phyloP scores from a whole-genome alignment of 2,888 invertebrate species.

The Clusia tigrina region DNA sequence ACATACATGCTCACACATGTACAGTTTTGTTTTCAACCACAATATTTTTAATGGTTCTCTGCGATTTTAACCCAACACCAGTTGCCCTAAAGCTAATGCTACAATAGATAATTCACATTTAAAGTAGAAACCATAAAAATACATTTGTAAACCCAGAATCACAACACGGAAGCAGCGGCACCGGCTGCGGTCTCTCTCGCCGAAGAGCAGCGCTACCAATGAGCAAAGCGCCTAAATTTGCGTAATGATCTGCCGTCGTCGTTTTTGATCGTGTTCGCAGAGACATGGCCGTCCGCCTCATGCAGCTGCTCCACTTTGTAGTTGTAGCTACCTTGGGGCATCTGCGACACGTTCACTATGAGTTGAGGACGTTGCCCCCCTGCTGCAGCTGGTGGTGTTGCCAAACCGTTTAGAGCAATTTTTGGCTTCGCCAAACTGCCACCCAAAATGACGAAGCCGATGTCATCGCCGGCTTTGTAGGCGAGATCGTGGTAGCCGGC shows the following conservation, averaged over 20 bases:
- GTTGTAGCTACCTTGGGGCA: background rate
- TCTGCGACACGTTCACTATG: conserved; percentile 8
- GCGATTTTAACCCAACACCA: too few species aligned
- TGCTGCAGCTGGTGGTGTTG: conserved; percentile 23
- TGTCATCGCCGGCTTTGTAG: conserved; percentile 76
- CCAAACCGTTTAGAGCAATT: conserved; percentile 1
- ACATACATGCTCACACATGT: too few species aligned
- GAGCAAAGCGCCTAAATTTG: conserved; percentile 36
- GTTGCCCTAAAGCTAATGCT: too few species aligned
- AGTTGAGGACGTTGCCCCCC: conserved; percentile 6
- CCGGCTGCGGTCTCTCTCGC: too few species aligned
- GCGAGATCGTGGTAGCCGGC: conserved; percentile 77
- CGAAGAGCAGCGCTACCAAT: too few species aligned
- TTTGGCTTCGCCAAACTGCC: conserved; percentile 54
- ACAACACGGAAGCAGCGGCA: background rate
- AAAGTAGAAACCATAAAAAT: conserved; percentile 5
- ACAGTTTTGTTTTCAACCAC: too few species aligned
- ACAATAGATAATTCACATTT: too few species aligned
- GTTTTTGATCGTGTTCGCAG: too few species aligned
- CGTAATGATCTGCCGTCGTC: conserved; percentile 28
- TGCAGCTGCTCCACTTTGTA: background rate
- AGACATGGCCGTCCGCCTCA: background rate
- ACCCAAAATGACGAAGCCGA: conserved; percentile 68
- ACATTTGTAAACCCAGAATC: background rate
- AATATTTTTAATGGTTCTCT: too few species aligned